A percentile compares a stretch with the other conserved stretches of the same genome.
phyloP scores from a whole-genome alignment of 2,888 invertebrate genomes.

The Campoplex capitator region DNA sequence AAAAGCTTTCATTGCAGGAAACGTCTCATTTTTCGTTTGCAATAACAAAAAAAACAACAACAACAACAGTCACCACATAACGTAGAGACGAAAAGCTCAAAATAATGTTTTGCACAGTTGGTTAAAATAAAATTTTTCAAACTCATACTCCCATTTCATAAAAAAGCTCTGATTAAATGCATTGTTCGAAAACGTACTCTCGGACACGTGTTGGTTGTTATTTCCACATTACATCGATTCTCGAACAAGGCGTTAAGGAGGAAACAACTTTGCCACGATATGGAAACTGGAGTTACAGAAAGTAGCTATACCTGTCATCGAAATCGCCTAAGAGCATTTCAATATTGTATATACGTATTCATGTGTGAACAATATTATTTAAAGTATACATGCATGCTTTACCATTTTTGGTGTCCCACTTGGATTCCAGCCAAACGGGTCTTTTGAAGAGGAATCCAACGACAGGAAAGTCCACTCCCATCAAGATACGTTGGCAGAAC shows the following conservation, averaged over 20 bases:
- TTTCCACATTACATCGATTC: not conserved
- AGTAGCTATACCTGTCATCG: not conserved
- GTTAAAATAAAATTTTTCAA: not conserved
- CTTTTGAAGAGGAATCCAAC: slow-evolving; percentile 41
- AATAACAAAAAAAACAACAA: not conserved
- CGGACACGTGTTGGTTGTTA: not conserved
- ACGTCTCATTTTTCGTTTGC: not conserved
- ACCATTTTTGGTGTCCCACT: slow-evolving; percentile 59
- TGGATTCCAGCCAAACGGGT: slow-evolving; percentile 50
- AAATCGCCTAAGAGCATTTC: not conserved
- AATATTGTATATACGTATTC: not conserved
- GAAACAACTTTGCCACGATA: not conserved
- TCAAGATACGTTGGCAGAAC: slow-evolving; percentile 45
- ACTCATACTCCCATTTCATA: not conserved
- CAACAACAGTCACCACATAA: not conserved
- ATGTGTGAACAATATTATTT: not conserved
- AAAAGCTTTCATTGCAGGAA: not conserved
- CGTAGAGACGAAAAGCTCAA: not conserved
- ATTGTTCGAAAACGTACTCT: not conserved
- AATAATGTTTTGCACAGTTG: not conserved
- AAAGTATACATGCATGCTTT: slow-evolving; percentile 11
- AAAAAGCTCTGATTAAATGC: not conserved
- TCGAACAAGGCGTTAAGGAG: not conserved
- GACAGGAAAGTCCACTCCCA: slow-evolving; percentile 28
- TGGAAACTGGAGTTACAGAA: not conserved